A percentile compares a stretch with the other conserved stretches of the same genome.
These are phyloP conservation scores for Batillaria attramentaria DNA, from an alignment of 1,140 invertebrate genomes.

Conservation along the genomic window DNA sequence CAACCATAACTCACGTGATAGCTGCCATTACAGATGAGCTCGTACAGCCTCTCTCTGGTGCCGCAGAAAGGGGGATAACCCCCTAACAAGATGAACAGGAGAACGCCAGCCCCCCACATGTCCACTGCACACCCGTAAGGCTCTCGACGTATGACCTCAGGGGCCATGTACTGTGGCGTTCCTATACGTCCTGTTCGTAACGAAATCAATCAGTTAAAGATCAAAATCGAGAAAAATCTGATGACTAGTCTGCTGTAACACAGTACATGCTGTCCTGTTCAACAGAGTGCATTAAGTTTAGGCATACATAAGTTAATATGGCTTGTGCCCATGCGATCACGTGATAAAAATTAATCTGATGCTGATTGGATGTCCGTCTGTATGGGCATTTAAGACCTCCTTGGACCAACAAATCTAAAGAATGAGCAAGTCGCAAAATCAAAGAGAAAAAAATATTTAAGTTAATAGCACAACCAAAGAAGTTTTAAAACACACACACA, in stretches of 20 bases:
- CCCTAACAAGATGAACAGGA: slow-evolving; percentile 93
- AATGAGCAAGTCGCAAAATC: background rate
- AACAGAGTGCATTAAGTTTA: too few species aligned
- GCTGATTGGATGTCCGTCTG: too few species aligned
- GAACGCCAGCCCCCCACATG: slow-evolving; percentile 95
- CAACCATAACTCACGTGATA: slow-evolving; percentile 74
- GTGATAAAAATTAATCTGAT: too few species aligned
- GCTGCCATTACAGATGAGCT: slow-evolving; percentile 89
- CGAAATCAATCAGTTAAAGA: slow-evolving; percentile 21
- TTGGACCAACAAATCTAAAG: background rate
- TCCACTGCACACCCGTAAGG: slow-evolving; percentile 97
- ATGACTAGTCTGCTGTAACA: too few species aligned
- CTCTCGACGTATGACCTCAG: slow-evolving; percentile 92
- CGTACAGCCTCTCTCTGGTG: slow-evolving; percentile 90
- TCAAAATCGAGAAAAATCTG: too few species aligned
- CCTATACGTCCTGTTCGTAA: slow-evolving; percentile 85
- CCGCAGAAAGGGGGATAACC: slow-evolving; percentile 96
- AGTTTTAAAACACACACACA: background rate
- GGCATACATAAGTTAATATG: slow-evolving; percentile 1
- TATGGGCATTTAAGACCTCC: too few species aligned
- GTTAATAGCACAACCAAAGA: background rate
- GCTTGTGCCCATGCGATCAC: background rate
- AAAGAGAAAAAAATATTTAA: background rate
- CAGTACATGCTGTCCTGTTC: too few species aligned
- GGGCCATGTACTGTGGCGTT: slow-evolving; percentile 97